phyloP scores from a whole-genome alignment of 2,113 vertebrate species.

The Nyctereutes procyonoides region DNA sequence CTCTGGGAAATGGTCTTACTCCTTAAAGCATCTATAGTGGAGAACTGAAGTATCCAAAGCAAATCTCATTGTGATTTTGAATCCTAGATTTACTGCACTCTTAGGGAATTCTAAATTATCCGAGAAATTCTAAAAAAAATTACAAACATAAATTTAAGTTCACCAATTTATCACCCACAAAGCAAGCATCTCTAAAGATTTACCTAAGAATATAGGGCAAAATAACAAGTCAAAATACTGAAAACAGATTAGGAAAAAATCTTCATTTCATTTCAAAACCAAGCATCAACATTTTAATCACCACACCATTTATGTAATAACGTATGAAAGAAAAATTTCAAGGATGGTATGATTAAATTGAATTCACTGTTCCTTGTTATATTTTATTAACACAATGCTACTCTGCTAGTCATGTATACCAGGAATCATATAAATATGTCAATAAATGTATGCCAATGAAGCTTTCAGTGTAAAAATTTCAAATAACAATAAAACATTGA shows the following conservation, averaged over 20 bases:
- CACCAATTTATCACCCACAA: not conserved
- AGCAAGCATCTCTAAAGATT: not conserved
- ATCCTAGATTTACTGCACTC: not conserved
- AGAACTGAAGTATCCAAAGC: not conserved
- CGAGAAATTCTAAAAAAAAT: conserved; percentile 15
- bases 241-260: not conserved
- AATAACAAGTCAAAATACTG: not conserved
- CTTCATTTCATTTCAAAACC: conserved; percentile 16
- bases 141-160: not conserved
- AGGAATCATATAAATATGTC: not conserved
- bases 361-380: not conserved
- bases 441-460: not conserved
- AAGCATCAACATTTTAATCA: not conserved
- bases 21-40: not conserved
- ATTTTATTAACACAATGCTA: not conserved
- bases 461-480: not conserved
- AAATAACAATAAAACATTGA: not conserved
- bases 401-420: not conserved
- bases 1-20: not conserved
- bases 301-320: not conserved
- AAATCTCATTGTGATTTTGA: not conserved
- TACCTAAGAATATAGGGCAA: not conserved
- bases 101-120: not conserved
- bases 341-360: too few species aligned
- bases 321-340: not conserved